Evolutionary conservation across 2,113 vertebrate species (phyloP).

Genomic region (Conger conger): DNA sequence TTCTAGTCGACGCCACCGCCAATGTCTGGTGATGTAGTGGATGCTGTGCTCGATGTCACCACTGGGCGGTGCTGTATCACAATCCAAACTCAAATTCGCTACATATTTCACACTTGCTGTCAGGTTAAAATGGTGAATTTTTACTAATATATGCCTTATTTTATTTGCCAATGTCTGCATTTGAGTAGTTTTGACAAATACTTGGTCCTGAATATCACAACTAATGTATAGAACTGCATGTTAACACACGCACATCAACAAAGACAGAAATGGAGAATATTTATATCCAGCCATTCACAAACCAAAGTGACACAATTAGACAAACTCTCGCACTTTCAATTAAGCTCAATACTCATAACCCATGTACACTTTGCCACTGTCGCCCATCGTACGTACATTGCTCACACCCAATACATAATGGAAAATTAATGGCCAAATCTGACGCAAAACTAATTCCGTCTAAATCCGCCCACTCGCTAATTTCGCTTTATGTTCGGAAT

Average conservation of each 20-base stretch:
- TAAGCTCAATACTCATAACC: neutral
- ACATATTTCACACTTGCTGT: neutral
- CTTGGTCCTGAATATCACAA: too few species aligned
- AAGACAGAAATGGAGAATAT: too few species aligned
- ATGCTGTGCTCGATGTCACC: conserved; percentile 5
- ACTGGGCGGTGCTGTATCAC: conserved; percentile 11
- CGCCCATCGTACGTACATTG: neutral
- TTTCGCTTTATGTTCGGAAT: neutral
- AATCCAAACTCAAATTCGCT: neutral
- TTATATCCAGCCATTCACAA: neutral
- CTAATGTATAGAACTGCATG: too few species aligned
- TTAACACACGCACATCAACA: too few species aligned
- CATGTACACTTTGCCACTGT: neutral
- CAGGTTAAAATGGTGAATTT: neutral
- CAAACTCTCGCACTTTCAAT: neutral
- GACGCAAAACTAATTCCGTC: neutral
- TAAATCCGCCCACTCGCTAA: neutral
- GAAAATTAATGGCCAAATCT: neutral
- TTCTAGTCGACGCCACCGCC: too few species aligned
- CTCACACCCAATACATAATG: neutral
- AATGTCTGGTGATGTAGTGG: neutral
- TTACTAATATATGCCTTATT: neutral
- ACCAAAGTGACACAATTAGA: neutral
- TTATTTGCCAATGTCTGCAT: neutral
- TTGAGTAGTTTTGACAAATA: too few species aligned